Evolutionary conservation across 1,140 invertebrate genomes (phyloP).

Genomic region (Aphis craccivora): DNA sequence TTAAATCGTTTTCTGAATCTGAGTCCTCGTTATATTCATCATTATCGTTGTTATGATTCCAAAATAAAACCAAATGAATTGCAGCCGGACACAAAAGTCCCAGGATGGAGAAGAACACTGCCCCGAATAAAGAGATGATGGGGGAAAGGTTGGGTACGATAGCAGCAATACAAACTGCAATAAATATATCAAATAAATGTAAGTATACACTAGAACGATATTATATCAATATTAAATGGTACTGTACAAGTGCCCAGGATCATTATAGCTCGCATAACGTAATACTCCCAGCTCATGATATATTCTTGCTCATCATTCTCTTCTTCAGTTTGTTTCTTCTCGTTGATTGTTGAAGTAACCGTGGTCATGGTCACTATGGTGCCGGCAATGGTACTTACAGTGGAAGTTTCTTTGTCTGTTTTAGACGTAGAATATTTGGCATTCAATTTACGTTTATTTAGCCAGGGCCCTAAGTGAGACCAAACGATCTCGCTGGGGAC

Average conservation of each 20-base stretch:
- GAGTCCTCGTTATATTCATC: slow-evolving; percentile 65
- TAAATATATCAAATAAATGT: not conserved
- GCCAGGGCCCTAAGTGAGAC: slow-evolving; percentile 62
- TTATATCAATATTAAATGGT: not conserved
- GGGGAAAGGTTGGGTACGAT: slow-evolving; percentile 87
- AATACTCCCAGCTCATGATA: slow-evolving; percentile 72
- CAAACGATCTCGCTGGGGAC: slow-evolving; percentile 82
- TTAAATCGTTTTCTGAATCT: not conserved
- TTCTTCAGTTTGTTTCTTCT: not conserved
- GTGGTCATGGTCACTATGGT: not conserved
- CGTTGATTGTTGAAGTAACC: not conserved
- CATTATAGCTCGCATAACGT: slow-evolving; percentile 69
- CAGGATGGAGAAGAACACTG: slow-evolving; percentile 88
- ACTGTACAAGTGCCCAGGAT: slow-evolving; percentile 67
- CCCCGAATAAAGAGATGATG: slow-evolving; percentile 92
- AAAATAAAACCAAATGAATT: slow-evolving; percentile 84
- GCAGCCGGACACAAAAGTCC: slow-evolving; percentile 92
- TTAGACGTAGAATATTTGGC: no score
- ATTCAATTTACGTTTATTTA: not conserved
- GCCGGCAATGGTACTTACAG: not conserved
- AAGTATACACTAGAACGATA: not conserved
- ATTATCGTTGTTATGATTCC: slow-evolving; percentile 71
- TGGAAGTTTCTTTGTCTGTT: not conserved
- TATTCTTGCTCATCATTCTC: not conserved
- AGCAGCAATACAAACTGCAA: slow-evolving; percentile 78